Conservation (phyloP, 2,113 vertebrate species). For the Ovis canadensis region DNA sequence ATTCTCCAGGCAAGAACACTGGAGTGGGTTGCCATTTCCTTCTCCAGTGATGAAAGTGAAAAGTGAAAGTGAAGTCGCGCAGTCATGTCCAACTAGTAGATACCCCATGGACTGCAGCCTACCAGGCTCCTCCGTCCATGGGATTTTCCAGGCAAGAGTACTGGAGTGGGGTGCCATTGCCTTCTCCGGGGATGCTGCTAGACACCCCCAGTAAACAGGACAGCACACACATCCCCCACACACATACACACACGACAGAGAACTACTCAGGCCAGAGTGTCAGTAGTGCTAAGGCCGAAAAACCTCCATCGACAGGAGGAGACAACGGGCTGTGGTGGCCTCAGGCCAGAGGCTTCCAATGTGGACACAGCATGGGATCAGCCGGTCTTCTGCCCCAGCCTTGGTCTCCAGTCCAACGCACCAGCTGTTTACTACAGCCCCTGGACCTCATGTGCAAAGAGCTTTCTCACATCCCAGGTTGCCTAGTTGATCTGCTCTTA, state of each 20-base stretch:
- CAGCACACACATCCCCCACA: background rate
- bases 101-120: too few relatives aligned
- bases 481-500: background rate
- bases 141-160: too few relatives aligned
- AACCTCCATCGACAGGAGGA: background rate
- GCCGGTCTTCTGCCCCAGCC: too few relatives aligned
- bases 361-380: accelerated
- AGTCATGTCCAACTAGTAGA: accelerated
- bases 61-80: accelerated
- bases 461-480: background rate
- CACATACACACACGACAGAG: background rate
- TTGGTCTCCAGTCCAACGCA: background rate
- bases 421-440: accelerated
- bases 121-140: too few relatives aligned
- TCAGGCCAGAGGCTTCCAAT: background rate
- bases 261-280: background rate
- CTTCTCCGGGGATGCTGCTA: background rate
- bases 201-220: background rate
- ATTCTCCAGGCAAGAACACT: too few relatives aligned
- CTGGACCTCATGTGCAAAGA: background rate
- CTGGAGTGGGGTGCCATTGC: too few relatives aligned
- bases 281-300: accelerated
- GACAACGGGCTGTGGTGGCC: accelerated
- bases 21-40: too few relatives aligned
- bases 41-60: too few relatives aligned